phyloP scores from a whole-genome alignment of 2,888 invertebrate genomes.

The Drosophila tanythrix region DNA sequence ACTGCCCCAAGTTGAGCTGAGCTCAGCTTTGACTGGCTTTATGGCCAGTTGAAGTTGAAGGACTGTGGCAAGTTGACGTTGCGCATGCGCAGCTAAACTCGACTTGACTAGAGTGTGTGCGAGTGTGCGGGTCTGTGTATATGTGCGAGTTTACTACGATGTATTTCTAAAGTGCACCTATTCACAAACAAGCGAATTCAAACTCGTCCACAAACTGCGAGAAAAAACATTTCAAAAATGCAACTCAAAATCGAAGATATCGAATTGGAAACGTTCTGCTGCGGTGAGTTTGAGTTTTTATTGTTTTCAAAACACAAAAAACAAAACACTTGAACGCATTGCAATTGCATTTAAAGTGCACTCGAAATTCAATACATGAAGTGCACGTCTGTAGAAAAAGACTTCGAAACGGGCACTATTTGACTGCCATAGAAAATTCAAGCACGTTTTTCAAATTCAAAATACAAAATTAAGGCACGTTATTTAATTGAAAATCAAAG shows the following conservation, averaged over 20 bases:
- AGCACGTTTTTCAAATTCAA: conserved; percentile 3
- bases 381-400: background rate
- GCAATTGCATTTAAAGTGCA: conserved; percentile 40
- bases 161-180: conserved; percentile 18
- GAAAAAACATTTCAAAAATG: conserved; percentile 40
- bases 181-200: background rate
- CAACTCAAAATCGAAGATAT: conserved; percentile 78
- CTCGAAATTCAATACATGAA: conserved; percentile 17
- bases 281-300: conserved; percentile 76
- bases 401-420: background rate
- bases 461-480: conserved; percentile 27
- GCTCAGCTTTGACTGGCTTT: conserved; percentile 58
- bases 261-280: conserved; percentile 84
- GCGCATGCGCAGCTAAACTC: conserved; percentile 59
- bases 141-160: conserved; percentile 1
- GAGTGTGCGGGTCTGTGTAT: background rate
- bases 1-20: conserved; percentile 54
- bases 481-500: conserved; percentile 36
- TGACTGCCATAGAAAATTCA: conserved; percentile 16
- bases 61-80: conserved; percentile 75
- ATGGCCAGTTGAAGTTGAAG: conserved; percentile 74
- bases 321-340: conserved; percentile 19
- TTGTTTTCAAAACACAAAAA: background rate
- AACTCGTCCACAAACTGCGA: background rate
- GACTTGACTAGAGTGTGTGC: conserved; percentile 8